These are phyloP conservation scores for Porites cylindrica DNA, from an alignment of 92 coral and sea anemone species.

Conservation along the genomic window DNA sequence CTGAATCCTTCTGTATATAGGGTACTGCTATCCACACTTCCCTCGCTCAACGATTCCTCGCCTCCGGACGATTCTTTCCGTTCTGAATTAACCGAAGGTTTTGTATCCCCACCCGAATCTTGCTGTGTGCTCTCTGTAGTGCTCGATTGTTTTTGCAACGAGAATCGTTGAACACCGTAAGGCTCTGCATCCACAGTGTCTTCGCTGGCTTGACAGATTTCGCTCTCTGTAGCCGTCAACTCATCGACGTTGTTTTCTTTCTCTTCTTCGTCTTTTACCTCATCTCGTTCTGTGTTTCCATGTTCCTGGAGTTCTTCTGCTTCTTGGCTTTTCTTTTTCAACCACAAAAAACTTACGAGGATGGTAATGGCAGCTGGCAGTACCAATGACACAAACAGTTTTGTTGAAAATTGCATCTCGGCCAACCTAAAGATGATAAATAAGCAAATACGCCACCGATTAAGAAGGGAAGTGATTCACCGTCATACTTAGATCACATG, in stretches of 20 bases:
- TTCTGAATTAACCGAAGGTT: constrained; percentile 69
- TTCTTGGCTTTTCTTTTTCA: constrained; percentile 51
- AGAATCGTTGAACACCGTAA: background rate
- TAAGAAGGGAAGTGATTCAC: background rate
- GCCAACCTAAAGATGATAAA: constrained; percentile 29
- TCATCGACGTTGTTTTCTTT: constrained; percentile 3
- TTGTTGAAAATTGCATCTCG: constrained; percentile 81
- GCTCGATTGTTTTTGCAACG: constrained; percentile 34
- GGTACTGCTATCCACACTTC: constrained; percentile 83
- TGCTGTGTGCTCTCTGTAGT: constrained; percentile 52
- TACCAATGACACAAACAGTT: constrained; percentile 70
- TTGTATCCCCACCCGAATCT: constrained; percentile 80
- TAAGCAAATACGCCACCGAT: background rate
- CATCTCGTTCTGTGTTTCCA: background rate
- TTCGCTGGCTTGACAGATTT: constrained; percentile 18
- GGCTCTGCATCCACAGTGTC: constrained; percentile 2
- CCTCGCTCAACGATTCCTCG: constrained; percentile 85
- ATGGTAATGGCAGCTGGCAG: constrained; percentile 82
- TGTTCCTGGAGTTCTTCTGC: constrained; percentile 19
- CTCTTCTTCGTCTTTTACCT: constrained; percentile 1
- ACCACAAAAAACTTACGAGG: constrained; percentile 73
- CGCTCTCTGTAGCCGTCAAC: constrained; percentile 4
- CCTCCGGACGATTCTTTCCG: constrained; percentile 74
- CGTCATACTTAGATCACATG: background rate
- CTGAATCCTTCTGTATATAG: constrained; percentile 64